A percentile compares a stretch with the other conserved stretches of the same genome.
Evolutionary conservation across 2,797 vertebrate species (phyloP).

Genomic region (Chelidonichthys spinosus): DNA sequence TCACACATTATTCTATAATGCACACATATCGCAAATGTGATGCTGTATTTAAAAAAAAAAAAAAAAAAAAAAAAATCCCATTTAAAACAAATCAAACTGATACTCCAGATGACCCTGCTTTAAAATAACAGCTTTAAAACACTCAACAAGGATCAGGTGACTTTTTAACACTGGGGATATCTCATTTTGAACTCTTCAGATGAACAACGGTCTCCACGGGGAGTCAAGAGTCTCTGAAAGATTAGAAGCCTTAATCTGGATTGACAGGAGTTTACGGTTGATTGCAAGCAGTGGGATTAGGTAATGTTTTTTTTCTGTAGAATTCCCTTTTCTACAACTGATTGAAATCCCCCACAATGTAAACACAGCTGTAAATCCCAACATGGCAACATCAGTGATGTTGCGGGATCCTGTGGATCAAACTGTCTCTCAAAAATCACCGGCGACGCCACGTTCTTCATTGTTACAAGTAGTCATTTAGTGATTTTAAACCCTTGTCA

Average conservation of each 20-base stretch:
- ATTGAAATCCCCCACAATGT: conserved; percentile 34
- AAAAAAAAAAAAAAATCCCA: no score
- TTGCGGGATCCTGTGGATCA: background rate
- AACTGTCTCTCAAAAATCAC: background rate
- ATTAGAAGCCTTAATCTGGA: conserved; percentile 78
- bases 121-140: background rate
- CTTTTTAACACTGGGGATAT: background rate
- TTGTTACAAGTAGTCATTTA: background rate
- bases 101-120: background rate
- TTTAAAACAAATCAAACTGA: background rate
- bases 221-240: conserved; percentile 46
- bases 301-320: conserved; percentile 53
- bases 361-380: conserved; percentile 59
- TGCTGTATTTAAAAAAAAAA: background rate
- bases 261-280: conserved; percentile 64
- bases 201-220: conserved; percentile 46
- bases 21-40: background rate
- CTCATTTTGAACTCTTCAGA: conserved; percentile 26
- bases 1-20: background rate
- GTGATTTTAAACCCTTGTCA: background rate
- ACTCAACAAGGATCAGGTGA: conserved; percentile 1
- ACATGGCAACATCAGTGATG: conserved; percentile 17
- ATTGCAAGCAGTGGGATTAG: conserved; percentile 77
- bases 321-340: conserved; percentile 61
- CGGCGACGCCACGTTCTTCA: background rate